Conservation (phyloP, 2,113 vertebrate genomes). For the Triplophysa rosa region DNA sequence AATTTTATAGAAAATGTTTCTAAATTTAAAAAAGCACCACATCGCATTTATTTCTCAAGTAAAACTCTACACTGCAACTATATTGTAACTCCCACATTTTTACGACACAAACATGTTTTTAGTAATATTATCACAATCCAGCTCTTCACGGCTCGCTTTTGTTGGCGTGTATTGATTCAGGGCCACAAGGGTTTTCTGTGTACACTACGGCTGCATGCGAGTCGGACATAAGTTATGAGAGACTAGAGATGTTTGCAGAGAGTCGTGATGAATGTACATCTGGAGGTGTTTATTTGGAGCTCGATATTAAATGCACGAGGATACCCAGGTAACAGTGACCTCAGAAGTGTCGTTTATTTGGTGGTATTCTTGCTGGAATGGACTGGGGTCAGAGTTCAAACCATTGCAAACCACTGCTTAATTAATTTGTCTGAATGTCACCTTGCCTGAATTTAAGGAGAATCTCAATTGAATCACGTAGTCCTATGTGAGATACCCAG, state of each 20-base stretch:
- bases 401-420: slow-evolving; percentile 29
- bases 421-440: slow-evolving; percentile 50
- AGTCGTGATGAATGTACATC: slow-evolving; percentile 31
- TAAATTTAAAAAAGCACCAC: no score
- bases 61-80: no score
- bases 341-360: slow-evolving; percentile 29
- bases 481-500: no score
- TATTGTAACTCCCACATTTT: no score
- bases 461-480: slow-evolving; percentile 13
- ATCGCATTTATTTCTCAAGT: no score
- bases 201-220: slow-evolving; percentile 6
- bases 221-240: slow-evolving; percentile 16
- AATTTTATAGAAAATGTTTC: no score
- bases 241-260: slow-evolving; percentile 37
- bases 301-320: slow-evolving; percentile 40
- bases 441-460: slow-evolving; percentile 38
- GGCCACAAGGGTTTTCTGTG: slow-evolving; percentile 16
- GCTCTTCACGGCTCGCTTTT: not conserved
- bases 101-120: no score
- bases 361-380: slow-evolving; percentile 8
- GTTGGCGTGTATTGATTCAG: slow-evolving; percentile 24
- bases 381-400: slow-evolving; percentile 37
- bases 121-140: not conserved
- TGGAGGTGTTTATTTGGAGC: slow-evolving; percentile 35
- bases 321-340: slow-evolving; percentile 24